Evolutionary conservation across 2,113 vertebrate species (phyloP), one percentile per base, ranked within the genome.

Genomic region (Hypanus sabinus): DNA sequence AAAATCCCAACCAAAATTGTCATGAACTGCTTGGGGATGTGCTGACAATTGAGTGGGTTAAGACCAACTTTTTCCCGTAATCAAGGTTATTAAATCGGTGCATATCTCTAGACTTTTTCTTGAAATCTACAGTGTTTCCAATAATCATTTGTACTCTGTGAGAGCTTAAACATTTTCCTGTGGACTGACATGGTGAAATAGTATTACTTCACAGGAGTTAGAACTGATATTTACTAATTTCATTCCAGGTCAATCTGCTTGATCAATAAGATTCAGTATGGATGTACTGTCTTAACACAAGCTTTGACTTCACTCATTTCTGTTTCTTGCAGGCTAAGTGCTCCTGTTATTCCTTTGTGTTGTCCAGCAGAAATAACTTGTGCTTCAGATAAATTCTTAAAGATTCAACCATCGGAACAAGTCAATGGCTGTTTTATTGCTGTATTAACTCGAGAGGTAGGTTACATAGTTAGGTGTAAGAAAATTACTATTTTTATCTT

Each of bases 371-470:
- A 96, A 95, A 94, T 96, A 16, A 94, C 77, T 24, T 77, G 94
- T 94, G 95, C 96, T 73, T 94, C 94, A 77, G 95, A 97, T 11
- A 94, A 92, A 0, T 98, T 98, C 95, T 98, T 99, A 95, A 97
- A 95, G 94, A 68, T 97, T 79, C 97, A 98, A 94, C 97, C 97
- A 62, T 98, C 98, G 0, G 96, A 97, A 94, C 94, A 95, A 94
- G 97, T 95, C 95, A 98, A 98, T 71, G 97, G 98, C 94, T 99
- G 97, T 95, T 99, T 99, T 95, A 81, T 99, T 94, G 98, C 98
- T 68, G 93, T 98, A 95, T 95, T 99, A 94, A 96, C 94, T 94
- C 97, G 97, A 96, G 96, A 98, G 97, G 98, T 98, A 95, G 97
- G 96, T 80, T 55, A 55, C 6, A 75, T 24, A 55, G 18, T 27